These are phyloP conservation scores for Danionella dracula DNA, from an alignment of 2,797 vertebrate species.

Conservation along the genomic window DNA sequence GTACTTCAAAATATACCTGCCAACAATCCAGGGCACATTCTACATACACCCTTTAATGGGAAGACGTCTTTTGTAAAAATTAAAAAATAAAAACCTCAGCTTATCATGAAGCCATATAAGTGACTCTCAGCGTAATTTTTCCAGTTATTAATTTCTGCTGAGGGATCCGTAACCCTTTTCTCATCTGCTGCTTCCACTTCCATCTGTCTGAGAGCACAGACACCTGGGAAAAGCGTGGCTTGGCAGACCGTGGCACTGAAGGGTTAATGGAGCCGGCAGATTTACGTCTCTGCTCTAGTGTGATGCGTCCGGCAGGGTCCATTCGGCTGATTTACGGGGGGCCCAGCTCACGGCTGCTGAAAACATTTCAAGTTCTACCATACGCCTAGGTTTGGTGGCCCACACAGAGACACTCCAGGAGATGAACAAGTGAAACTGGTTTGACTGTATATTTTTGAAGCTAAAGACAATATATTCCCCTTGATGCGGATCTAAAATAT, in stretches of 20 bases:
- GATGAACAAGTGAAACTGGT: slow-evolving; percentile 6
- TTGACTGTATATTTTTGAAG: background rate
- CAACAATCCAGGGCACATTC: background rate
- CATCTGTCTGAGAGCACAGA: slow-evolving; percentile 60
- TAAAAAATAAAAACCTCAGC: background rate
- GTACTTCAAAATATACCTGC: background rate
- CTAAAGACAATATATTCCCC: background rate
- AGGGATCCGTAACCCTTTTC: background rate
- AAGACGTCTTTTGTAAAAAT: background rate
- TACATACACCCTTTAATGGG: background rate
- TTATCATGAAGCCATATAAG: too few species aligned
- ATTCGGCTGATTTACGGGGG: slow-evolving; percentile 74
- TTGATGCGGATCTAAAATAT: slow-evolving; percentile 23
- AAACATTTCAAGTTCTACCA: slow-evolving; percentile 66
- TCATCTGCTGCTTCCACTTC: slow-evolving; percentile 12
- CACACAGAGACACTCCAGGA: slow-evolving; percentile 55
- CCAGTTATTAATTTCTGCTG: background rate
- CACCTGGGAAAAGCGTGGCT: slow-evolving; percentile 62
- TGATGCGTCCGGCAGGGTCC: slow-evolving; percentile 57
- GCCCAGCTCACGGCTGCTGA: slow-evolving; percentile 67
- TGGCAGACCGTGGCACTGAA: slow-evolving; percentile 58
- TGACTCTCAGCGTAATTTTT: too few species aligned
- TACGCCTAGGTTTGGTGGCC: slow-evolving; percentile 58
- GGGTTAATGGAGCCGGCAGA: slow-evolving; percentile 69
- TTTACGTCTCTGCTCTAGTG: slow-evolving; percentile 70